These are phyloP conservation scores for Hapalemur alaotrensis DNA, from an alignment of 2,797 vertebrate species.

Conservation along the genomic window DNA sequence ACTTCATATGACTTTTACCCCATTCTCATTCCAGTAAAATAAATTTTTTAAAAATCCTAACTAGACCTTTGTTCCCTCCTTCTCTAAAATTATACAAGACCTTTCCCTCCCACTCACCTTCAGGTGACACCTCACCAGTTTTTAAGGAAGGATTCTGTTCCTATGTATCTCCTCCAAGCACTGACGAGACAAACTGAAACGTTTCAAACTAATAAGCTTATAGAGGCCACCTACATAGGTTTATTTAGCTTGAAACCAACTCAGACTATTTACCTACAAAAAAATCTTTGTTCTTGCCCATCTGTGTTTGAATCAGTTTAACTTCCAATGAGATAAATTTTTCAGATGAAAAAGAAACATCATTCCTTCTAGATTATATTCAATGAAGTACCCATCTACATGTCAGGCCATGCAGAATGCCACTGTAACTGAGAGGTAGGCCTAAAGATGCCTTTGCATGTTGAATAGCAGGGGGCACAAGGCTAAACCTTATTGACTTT, in stretches of 20 bases:
- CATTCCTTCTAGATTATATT: constrained; percentile 45
- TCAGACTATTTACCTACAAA: neutral
- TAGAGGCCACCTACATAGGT: constrained; percentile 13
- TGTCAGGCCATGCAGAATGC: neutral
- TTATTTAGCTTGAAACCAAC: constrained; percentile 43
- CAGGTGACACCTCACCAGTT: neutral
- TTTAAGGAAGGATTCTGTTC: constrained; percentile 25
- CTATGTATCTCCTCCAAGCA: neutral
- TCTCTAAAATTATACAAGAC: neutral
- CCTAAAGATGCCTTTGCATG: neutral
- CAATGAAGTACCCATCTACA: neutral
- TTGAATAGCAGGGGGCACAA: neutral
- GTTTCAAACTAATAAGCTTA: constrained; percentile 47
- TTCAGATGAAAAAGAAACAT: constrained; percentile 31
- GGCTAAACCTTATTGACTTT: neutral
- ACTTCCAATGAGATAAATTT: neutral
- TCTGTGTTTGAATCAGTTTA: constrained; percentile 42
- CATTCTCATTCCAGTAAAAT: neutral
- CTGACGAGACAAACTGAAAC: neutral
- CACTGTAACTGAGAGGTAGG: neutral
- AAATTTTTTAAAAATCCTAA: neutral
- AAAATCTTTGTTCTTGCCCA: constrained; percentile 33
- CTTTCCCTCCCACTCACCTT: neutral
- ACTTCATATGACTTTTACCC: neutral
- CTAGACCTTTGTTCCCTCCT: neutral